Evolutionary conservation across 2,797 vertebrate genomes (phyloP).

Genomic region (Triplophysa yarkandensis): DNA sequence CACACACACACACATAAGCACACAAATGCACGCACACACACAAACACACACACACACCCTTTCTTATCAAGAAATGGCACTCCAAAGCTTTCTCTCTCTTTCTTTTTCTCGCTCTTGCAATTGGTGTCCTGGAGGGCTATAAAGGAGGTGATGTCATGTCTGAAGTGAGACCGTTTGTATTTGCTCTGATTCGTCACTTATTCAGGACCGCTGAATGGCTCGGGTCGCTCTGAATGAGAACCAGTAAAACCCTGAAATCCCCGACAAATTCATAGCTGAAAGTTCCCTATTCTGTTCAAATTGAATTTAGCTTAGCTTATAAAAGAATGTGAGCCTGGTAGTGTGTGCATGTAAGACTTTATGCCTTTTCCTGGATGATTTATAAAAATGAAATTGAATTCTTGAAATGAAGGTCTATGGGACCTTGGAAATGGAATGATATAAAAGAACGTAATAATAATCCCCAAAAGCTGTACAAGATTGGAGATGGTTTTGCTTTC

Average conservation of each 20-base stretch:
- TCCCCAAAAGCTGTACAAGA: not conserved
- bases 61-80: constrained; percentile 20
- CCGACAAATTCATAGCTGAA: constrained; percentile 30
- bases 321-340: not conserved
- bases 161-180: constrained; percentile 68
- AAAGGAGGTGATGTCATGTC: constrained; percentile 76
- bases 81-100: constrained; percentile 5
- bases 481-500: not conserved
- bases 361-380: not conserved
- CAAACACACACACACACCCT: constrained; percentile 16
- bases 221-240: constrained; percentile 55
- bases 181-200: constrained; percentile 68
- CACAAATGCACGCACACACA: constrained; percentile 16
- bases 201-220: constrained; percentile 62
- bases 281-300: constrained; percentile 29
- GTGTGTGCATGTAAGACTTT: constrained; percentile 1
- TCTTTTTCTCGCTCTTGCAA: constrained; percentile 30
- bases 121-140: constrained; percentile 64
- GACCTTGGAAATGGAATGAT: not conserved
- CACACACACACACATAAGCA: constrained; percentile 15
- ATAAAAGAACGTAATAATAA: constrained; percentile 2
- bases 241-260: constrained; percentile 41
- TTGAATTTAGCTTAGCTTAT: constrained; percentile 39
- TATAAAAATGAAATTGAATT: constrained; percentile 9
- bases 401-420: not conserved